These are phyloP conservation scores for Anguilla megastoma DNA, from an alignment of 2,797 vertebrate species.

Conservation along the genomic window DNA sequence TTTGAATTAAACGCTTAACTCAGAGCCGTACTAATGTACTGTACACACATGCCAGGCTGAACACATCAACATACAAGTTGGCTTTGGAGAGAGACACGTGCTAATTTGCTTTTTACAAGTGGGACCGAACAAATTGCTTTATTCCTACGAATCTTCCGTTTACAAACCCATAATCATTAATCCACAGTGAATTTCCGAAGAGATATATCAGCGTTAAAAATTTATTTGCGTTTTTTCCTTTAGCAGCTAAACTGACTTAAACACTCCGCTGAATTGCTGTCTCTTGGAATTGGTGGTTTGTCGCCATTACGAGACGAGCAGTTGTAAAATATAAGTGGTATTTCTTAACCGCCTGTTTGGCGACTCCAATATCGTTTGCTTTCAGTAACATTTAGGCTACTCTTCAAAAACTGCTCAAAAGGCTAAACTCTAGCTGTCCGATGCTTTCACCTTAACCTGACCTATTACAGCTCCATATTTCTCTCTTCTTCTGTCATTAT, in stretches of 20 bases:
- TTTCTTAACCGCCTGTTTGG: slow-evolving; percentile 8
- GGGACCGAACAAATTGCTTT: neutral
- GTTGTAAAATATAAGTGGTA: slow-evolving; percentile 22
- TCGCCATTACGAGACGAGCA: neutral
- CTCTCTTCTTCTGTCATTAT: slow-evolving; percentile 43
- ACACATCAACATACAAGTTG: slow-evolving; percentile 54
- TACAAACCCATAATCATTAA: slow-evolving; percentile 41
- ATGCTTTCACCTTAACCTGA: neutral
- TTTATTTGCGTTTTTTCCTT: neutral
- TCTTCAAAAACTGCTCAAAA: neutral
- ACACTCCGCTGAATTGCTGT: neutral
- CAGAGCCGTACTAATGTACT: slow-evolving; percentile 44
- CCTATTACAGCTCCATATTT: slow-evolving; percentile 11
- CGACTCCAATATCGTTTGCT: slow-evolving; percentile 5
- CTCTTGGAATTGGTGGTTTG: neutral
- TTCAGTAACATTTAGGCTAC: neutral
- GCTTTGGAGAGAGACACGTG: slow-evolving; percentile 53
- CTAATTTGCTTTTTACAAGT: slow-evolving; percentile 18
- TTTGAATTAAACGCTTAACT: slow-evolving; percentile 39
- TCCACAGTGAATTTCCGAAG: slow-evolving; percentile 19
- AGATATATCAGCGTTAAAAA: slow-evolving; percentile 19
- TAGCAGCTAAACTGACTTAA: slow-evolving; percentile 17
- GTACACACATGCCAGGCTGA: slow-evolving; percentile 47
- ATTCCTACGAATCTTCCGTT: slow-evolving; percentile 57
- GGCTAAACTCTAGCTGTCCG: neutral